Evolutionary conservation across 1,140 invertebrate species (phyloP).

Genomic region (Notospermus geniculatus): DNA sequence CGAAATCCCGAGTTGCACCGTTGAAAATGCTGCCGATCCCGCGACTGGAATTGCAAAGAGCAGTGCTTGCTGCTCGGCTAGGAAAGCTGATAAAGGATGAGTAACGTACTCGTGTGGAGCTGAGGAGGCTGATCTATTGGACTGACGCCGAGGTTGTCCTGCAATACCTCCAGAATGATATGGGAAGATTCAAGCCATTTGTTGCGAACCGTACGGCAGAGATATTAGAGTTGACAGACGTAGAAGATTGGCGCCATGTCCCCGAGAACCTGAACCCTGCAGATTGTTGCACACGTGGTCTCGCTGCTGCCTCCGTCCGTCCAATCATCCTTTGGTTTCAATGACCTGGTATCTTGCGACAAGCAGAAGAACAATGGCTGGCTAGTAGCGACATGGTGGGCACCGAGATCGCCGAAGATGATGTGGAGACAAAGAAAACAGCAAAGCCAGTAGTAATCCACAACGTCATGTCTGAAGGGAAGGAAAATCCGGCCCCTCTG

Average conservation of each 20-base stretch:
- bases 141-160: conserved; percentile 5
- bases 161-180: conserved; percentile 16
- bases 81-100: too few relatives aligned
- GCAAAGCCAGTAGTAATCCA: too few relatives aligned
- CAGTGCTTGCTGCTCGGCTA: neutral
- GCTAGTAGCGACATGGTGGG: too few relatives aligned
- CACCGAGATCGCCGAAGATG: too few relatives aligned
- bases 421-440: too few relatives aligned
- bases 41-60: neutral
- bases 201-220: conserved; percentile 51
- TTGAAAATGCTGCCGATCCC: neutral
- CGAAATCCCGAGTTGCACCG: neutral
- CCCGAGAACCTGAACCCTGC: conserved; percentile 30
- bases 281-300: conserved; percentile 20
- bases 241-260: conserved; percentile 33
- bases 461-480: too few relatives aligned
- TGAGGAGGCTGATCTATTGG: too few relatives aligned
- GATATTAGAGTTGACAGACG: conserved; percentile 36
- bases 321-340: neutral
- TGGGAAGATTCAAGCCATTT: conserved; percentile 41
- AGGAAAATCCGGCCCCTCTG: too few relatives aligned
- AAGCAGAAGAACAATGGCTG: neutral
- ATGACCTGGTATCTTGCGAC: neutral
- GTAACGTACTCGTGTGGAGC: too few relatives aligned
- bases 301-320: conserved; percentile 1